phyloP scores from a whole-genome alignment of 2,113 vertebrate species.

The Semnornis frantzii region DNA sequence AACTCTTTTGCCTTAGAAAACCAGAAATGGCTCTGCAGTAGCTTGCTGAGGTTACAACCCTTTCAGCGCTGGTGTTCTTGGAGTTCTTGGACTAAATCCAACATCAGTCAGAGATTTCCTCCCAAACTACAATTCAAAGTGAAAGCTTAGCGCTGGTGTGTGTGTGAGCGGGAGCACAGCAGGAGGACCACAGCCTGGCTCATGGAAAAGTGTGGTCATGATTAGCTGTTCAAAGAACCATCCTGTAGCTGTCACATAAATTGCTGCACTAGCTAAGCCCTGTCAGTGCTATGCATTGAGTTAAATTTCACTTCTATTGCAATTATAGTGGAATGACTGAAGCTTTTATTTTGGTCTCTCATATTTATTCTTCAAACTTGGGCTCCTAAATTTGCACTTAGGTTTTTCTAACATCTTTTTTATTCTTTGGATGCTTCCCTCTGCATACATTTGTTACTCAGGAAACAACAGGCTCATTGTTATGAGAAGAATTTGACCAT shows the following conservation, averaged over 20 bases:
- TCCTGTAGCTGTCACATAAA: not conserved
- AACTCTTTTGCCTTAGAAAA: not conserved
- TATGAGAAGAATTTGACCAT: slow-evolving; percentile 14
- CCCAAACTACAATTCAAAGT: not conserved
- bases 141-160: not conserved
- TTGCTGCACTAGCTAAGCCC: not conserved
- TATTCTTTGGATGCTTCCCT: not conserved
- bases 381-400: not conserved
- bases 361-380: not conserved
- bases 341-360: not conserved
- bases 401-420: not conserved
- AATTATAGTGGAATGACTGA: not conserved
- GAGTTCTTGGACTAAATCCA: not conserved
- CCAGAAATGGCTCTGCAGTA: not conserved
- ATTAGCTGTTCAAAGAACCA: not conserved
- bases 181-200: not conserved
- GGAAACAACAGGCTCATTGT: not conserved
- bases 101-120: not conserved
- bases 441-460: not conserved
- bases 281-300: not conserved
- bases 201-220: accelerated
- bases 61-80: not conserved
- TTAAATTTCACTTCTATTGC: not conserved
- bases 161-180: not conserved
- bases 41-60: not conserved